phyloP scores from a whole-genome alignment of 2,797 vertebrate genomes.

The Erethizon dorsatum region DNA sequence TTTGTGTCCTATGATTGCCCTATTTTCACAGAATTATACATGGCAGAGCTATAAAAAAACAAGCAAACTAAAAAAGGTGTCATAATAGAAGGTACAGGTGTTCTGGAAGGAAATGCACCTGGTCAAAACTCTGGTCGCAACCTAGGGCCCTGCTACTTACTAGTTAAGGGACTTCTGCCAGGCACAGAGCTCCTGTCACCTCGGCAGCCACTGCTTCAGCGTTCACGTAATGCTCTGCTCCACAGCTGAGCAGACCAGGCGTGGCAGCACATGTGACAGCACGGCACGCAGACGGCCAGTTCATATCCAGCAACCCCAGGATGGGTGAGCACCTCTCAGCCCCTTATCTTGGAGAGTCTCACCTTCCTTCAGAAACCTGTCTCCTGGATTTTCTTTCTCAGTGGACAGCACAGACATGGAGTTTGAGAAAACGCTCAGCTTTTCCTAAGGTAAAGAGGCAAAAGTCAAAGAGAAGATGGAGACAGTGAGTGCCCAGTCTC shows the following conservation, averaged over 20 bases:
- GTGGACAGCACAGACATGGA: background rate
- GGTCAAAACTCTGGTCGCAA: background rate
- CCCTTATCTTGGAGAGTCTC: background rate
- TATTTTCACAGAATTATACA: conserved; percentile 64
- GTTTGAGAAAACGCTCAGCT: background rate
- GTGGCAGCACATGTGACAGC: background rate
- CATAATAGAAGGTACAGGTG: background rate
- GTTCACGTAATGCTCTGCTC: background rate
- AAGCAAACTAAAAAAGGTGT: background rate
- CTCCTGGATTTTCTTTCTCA: conserved; percentile 19
- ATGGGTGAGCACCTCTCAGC: background rate
- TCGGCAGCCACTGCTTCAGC: background rate
- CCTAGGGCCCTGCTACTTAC: background rate
- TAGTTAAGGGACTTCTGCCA: background rate
- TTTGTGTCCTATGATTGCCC: background rate
- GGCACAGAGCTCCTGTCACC: background rate
- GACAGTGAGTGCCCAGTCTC: background rate
- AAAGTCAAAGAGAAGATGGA: background rate
- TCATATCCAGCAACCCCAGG: background rate
- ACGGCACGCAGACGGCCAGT: background rate
- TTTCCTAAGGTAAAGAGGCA: background rate
- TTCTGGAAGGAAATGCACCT: background rate
- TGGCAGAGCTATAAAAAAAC: background rate
- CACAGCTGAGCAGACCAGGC: background rate
- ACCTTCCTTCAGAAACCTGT: background rate